These are phyloP conservation scores for Aplochiton taeniatus DNA, from an alignment of 2,797 vertebrate species.

Conservation along the genomic window DNA sequence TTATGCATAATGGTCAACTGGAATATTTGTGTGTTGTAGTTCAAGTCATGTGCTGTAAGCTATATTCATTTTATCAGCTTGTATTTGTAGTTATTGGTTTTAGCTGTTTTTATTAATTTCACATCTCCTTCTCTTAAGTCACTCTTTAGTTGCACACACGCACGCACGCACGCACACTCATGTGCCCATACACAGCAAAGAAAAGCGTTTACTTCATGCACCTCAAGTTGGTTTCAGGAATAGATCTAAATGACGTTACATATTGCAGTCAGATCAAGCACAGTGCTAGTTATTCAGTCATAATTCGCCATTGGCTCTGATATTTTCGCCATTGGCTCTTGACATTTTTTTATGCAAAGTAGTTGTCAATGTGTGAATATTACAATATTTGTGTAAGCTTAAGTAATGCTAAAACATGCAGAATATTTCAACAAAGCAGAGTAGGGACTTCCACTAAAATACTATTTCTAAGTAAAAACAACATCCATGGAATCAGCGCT, in stretches of 20 bases:
- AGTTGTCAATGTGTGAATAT: no score
- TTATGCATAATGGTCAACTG: no score
- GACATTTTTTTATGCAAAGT: no score
- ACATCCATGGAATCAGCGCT: no score
- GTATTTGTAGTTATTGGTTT: background rate
- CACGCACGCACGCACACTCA: background rate
- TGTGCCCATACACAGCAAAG: background rate
- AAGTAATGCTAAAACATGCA: no score
- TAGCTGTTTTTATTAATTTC: no score
- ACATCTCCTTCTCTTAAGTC: no score
- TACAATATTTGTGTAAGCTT: no score
- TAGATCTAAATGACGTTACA: conserved; percentile 15
- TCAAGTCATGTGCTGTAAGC: background rate
- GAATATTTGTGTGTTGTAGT: background rate
- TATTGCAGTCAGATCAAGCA: conserved; percentile 3
- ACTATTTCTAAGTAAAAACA: no score
- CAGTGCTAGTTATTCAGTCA: conserved; percentile 1
- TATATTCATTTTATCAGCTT: background rate
- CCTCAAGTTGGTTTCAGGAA: background rate
- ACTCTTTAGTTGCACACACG: background rate
- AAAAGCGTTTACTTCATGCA: background rate
- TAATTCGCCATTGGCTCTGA: conserved; percentile 3
- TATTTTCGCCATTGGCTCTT: no score
- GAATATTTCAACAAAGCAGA: no score
- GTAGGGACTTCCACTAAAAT: no score